These are phyloP conservation scores for Empis livida DNA, from an alignment of 2,888 invertebrate species.

Conservation along the genomic window DNA sequence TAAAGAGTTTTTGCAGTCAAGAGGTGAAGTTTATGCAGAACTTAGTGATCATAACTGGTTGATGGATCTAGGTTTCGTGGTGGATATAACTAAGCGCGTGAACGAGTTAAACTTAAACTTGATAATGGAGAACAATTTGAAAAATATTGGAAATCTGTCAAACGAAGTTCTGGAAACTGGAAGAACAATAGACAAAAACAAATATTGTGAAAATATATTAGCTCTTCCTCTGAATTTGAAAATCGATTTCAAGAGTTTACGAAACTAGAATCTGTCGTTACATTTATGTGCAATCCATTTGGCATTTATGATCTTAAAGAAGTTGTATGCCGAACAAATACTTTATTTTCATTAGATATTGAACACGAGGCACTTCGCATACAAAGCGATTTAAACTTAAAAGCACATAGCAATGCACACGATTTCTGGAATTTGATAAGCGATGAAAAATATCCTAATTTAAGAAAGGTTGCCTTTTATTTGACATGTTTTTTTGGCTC, in stretches of 20 bases:
- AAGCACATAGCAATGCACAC: background rate
- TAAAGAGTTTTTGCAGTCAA: no score
- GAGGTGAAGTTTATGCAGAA: no score
- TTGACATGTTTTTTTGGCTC: background rate
- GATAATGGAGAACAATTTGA: background rate
- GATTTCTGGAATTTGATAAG: background rate
- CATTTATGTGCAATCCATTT: background rate
- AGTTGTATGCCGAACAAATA: background rate
- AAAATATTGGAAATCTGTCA: background rate
- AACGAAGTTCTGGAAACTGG: background rate
- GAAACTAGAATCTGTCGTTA: background rate
- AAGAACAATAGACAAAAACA: background rate
- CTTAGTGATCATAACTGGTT: background rate
- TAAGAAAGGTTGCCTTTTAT: background rate
- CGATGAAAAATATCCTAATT: background rate
- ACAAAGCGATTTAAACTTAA: background rate
- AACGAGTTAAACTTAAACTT: background rate
- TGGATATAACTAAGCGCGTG: background rate
- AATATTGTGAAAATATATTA: background rate
- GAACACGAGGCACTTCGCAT: background rate
- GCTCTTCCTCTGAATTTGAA: background rate
- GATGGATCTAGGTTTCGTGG: background rate
- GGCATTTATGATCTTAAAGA: background rate
- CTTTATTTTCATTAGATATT: background rate
- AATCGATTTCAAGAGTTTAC: background rate